Conservation (phyloP, 2,113 vertebrate genomes). For the Rousettus leschenaultii region DNA sequence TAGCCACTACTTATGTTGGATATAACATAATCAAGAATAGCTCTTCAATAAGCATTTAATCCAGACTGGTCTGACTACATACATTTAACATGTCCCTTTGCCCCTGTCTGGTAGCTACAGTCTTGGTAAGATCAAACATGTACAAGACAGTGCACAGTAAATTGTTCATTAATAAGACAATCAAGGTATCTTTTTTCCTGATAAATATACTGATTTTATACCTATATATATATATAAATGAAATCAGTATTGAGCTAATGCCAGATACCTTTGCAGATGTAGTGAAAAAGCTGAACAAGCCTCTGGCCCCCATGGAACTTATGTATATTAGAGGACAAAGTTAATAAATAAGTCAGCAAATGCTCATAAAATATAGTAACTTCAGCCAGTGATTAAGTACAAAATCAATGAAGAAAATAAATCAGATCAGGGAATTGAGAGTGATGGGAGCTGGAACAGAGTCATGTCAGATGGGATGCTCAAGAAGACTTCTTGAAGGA, state of each 20-base stretch:
- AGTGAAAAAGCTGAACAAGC: not conserved
- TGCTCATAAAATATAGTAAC: not conserved
- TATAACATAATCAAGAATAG: not conserved
- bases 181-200: not conserved
- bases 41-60: not conserved
- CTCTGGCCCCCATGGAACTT: not conserved
- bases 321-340: not conserved
- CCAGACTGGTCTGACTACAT: not conserved
- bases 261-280: not conserved
- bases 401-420: not conserved
- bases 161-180: not conserved
- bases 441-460: not conserved
- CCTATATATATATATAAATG: not conserved
- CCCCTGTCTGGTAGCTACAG: not conserved
- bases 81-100: not conserved
- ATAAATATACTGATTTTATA: no score
- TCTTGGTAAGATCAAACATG: not conserved
- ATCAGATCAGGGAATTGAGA: not conserved
- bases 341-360: not conserved
- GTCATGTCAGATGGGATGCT: not conserved
- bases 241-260: not conserved
- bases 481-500: not conserved
- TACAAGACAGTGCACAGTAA: not conserved
- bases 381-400: not conserved
- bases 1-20: not conserved